A percentile compares a stretch with the other conserved stretches of the same genome.
These are phyloP conservation scores for Agrochola lychnidis DNA, from an alignment of 2,888 invertebrate genomes.

Conservation along the genomic window DNA sequence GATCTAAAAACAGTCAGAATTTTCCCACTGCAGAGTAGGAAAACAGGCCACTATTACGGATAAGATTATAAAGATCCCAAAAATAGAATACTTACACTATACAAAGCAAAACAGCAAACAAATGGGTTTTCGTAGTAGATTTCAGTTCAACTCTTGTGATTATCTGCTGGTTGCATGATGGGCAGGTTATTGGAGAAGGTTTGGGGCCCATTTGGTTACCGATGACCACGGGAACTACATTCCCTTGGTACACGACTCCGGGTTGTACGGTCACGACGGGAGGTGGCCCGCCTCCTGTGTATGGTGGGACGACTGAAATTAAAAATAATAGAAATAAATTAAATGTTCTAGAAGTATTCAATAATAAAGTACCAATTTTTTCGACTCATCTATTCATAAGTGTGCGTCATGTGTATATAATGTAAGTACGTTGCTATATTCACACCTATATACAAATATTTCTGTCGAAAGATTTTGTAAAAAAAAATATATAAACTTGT, in stretches of 20 bases:
- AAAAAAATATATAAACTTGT: too few relatives aligned
- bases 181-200: conserved; percentile 78
- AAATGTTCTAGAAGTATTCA: not conserved
- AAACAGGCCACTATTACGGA: too few relatives aligned
- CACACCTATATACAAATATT: too few relatives aligned
- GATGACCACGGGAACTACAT: conserved; percentile 45
- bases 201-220: conserved; percentile 71
- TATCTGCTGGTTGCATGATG: conserved; percentile 83
- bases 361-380: too few relatives aligned
- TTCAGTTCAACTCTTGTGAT: conserved; percentile 82
- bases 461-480: too few relatives aligned
- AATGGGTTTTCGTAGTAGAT: conserved; percentile 88
- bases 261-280: conserved; percentile 14
- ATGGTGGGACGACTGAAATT: conserved; percentile 6
- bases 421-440: not conserved
- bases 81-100: conserved; percentile 53
- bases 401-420: not conserved
- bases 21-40: not conserved
- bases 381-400: not conserved
- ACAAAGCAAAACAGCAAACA: conserved; percentile 88
- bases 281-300: conserved; percentile 2
- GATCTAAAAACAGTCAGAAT: not conserved
- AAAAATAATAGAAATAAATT: not conserved
- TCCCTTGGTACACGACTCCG: conserved; percentile 22
- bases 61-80: not conserved